Percentiles rank a stretch among this genome's conserved stretches.
phyloP scores from a whole-genome alignment of 1,140 invertebrate species.

The Neuroterus valhalla region DNA sequence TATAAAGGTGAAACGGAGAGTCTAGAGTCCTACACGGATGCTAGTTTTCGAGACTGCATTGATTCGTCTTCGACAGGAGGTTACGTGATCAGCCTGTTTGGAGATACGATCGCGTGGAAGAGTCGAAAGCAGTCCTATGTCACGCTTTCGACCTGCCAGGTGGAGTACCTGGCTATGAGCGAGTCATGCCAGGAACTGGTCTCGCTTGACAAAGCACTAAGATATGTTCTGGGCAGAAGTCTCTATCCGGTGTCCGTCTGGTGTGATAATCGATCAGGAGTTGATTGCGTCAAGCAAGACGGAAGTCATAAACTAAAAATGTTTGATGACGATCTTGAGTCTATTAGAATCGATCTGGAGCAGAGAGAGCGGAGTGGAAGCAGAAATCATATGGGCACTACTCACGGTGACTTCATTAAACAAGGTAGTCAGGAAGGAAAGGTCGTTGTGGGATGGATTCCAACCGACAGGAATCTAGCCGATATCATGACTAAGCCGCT shows the following conservation, averaged over 20 bases:
- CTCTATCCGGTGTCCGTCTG: conserved; percentile 14
- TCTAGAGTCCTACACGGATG: no score
- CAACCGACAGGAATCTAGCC: not conserved
- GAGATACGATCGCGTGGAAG: conserved; percentile 24
- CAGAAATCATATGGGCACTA: not conserved
- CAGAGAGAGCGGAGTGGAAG: not conserved
- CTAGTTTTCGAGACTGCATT: no score
- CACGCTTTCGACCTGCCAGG: conserved; percentile 37
- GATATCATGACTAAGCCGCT: conserved; percentile 2
- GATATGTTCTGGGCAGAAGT: conserved; percentile 24
- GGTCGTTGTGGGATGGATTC: not conserved
- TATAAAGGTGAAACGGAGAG: no score
- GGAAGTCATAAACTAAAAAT: conserved; percentile 39
- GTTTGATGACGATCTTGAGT: conserved; percentile 27
- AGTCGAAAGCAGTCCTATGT: conserved; percentile 34
- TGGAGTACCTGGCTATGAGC: conserved; percentile 24
- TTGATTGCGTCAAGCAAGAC: conserved; percentile 34
- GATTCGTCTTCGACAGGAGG: conserved; percentile 14
- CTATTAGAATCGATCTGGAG: no score
- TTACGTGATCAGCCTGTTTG: conserved; percentile 28
- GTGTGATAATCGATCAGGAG: conserved; percentile 34
- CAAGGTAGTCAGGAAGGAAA: no score
- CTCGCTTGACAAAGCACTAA: not conserved
- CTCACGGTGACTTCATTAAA: not conserved
- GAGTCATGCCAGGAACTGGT: not conserved